Evolutionary conservation across 1,140 invertebrate genomes (phyloP), one percentile per base, ranked within the genome.

Genomic region (Oppia nitens): DNA sequence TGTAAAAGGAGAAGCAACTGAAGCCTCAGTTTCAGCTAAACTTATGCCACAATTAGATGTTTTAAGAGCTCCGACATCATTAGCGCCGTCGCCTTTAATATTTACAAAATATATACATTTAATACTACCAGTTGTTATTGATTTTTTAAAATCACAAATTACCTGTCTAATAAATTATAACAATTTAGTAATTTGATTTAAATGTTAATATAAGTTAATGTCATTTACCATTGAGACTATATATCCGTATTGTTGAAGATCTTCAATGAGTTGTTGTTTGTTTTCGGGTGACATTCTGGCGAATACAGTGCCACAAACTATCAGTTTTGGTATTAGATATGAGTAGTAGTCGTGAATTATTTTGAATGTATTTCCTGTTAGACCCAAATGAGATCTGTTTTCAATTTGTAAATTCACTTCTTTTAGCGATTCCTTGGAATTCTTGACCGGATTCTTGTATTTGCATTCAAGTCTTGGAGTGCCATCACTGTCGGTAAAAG

Each of bases 231-330:
- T 98, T 0, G 84, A 86, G 49, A 96, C 92, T 68, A 76, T 72
- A 62, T 79, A 78, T 9, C 59, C 87, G 11, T 93, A 73, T 29
- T 77, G 77, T 72, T 96, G 90, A 3, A 96, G 77, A 50, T 86
- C 80, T 60, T 92, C 77, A 1, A 98, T 79, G 17, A 98, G 75
- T 64, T 95, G 85, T 65, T 90, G 85, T 68, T 99, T 99, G 72
- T 97, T 92, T 63, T 95, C 89, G 2, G 92, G 90, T 1, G 83
- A 82, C 94, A 98, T 98, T 56, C 95, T 75, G 0, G 94, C 93
- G 76, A 94, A 98, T 57, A 99, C 85, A 0, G 84, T 84, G 0
- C 87, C 86, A 53, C 81, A 78, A 0, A 82, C 79, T 3, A 85
- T 76, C 55, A 92, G 75, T 65, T 71, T 74, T 14, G 79, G 77